Base-by-base conservation (phyloP, 1,140 invertebrate genomes). In the Gerris buenoi region DNA sequence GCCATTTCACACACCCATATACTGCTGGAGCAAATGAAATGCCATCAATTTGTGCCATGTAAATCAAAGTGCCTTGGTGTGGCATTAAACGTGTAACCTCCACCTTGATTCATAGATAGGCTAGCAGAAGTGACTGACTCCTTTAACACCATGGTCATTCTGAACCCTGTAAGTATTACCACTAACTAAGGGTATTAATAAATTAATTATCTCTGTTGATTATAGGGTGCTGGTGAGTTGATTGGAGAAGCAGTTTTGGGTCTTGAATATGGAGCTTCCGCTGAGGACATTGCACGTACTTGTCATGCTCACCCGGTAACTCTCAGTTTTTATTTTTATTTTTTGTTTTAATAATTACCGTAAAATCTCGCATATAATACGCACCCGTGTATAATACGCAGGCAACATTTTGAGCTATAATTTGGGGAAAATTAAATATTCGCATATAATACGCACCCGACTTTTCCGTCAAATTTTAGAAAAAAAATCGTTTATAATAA, bases 221-320 rank as follows among this genome's bases (percentile, higher is more conserved):
- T 77, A 59, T 71, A 85, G 83, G 84, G 84, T 72, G 96, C 91
- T 70, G 96, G 96, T 67, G 97, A 99, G 80, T 80, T 99, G 70
- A 91, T 99, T 72, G 98, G 97, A 76, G 97, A 99, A 80, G 95
- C 95, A 62, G 93, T 93, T 25, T 81, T 99, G 71, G 97, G 96
- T 1, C 93, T 99, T 86, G 97, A 99, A 80, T 99, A 99, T 78
- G 97, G 97, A 70, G 97, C 97, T 10, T 93, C 95, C 0, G 92
- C 93, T 72, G 97, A 99, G 81, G 97, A 99, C 80, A 85, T 99
- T 72, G 96, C 97, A 22, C 83, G 97, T 74, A 94, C 97, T 23
- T 99, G 97, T 76, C 97, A 99, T 80, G 96, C 97, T 65, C 97
- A 99, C 87, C 97, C 97, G 26, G 93, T 95, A 83, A 86, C 85